These are phyloP conservation scores for Lampropteryx suffumata DNA, from an alignment of 2,888 invertebrate genomes.

Conservation along the genomic window DNA sequence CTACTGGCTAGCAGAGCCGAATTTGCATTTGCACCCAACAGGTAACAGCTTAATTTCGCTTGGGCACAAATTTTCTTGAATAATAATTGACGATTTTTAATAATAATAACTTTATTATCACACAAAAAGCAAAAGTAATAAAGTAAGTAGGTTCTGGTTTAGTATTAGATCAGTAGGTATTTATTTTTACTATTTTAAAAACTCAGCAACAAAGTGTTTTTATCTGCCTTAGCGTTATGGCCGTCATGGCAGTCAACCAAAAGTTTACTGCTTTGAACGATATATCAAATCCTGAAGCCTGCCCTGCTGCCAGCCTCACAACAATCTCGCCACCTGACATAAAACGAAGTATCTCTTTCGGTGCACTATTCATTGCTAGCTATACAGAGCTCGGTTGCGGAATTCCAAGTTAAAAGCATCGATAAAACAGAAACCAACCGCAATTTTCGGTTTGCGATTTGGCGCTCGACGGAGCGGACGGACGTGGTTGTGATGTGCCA, in stretches of 20 bases:
- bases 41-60: too few species aligned
- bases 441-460: conserved; percentile 49
- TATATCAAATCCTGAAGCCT: conserved; percentile 20
- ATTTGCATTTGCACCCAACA: conserved; percentile 3
- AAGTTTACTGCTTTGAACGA: background rate
- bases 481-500: conserved; percentile 37
- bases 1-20: conserved; percentile 21
- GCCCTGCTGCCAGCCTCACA: conserved; percentile 9
- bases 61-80: too few species aligned
- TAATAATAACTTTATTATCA: too few species aligned
- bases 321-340: conserved; percentile 16
- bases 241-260: too few species aligned
- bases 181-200: too few species aligned
- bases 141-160: too few species aligned
- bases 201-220: too few species aligned
- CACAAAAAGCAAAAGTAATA: too few species aligned
- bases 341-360: conserved; percentile 45
- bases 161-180: too few species aligned
- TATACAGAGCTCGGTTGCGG: conserved; percentile 40
- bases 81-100: too few species aligned
- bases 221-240: too few species aligned
- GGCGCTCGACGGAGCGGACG: conserved; percentile 31
- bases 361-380: conserved; percentile 54
- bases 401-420: conserved; percentile 39
- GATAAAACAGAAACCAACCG: conserved; percentile 45